Percentiles rank a stretch among this genome's conserved stretches.
Evolutionary conservation across 2,113 vertebrate genomes (phyloP).

Genomic region (Dasyprocta punctata): DNA sequence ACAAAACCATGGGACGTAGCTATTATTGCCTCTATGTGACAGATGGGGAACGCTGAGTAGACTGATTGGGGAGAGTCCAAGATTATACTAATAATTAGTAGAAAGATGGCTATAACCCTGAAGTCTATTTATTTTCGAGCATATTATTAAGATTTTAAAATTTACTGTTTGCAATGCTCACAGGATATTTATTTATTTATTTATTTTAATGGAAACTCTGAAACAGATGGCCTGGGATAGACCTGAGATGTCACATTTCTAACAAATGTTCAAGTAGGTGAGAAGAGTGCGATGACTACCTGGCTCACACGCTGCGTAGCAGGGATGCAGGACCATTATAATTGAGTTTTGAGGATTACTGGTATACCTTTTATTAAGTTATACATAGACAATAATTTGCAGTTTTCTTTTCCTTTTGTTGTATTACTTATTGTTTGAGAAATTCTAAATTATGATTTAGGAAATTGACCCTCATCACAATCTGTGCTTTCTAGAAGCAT

Average conservation of each 20-base stretch:
- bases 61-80: neutral
- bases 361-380: neutral
- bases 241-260: neutral
- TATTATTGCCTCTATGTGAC: neutral
- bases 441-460: constrained; percentile 47
- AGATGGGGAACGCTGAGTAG: neutral
- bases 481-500: constrained; percentile 37
- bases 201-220: neutral
- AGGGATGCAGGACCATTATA: neutral
- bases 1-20: neutral
- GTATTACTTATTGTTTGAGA: neutral
- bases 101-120: neutral
- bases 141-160: neutral
- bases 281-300: neutral
- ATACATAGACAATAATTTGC: neutral
- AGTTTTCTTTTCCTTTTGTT: constrained; percentile 6
- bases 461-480: neutral
- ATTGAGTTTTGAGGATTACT: neutral
- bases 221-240: neutral
- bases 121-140: neutral
- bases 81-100: neutral
- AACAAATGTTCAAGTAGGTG: neutral
- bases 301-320: neutral
- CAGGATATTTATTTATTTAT: neutral
- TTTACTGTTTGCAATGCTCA: neutral